phyloP scores from a whole-genome alignment of 2,113 vertebrate genomes.

The Melanerpes formicivorus region DNA sequence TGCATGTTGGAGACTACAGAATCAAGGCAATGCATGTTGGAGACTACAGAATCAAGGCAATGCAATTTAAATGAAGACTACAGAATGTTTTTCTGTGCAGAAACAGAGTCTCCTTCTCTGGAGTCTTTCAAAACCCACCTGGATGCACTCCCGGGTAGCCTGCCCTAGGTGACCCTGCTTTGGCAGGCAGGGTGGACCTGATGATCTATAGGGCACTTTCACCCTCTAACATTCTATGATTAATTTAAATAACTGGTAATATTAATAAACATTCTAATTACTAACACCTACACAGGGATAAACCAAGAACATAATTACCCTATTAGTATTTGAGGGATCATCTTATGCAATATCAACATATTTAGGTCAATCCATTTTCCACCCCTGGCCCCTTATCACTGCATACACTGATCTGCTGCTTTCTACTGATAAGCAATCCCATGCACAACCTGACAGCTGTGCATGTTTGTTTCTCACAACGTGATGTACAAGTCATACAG shows the following conservation, averaged over 20 bases:
- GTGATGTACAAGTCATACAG: background rate
- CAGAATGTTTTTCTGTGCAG: background rate
- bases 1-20: background rate
- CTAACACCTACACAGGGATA: background rate
- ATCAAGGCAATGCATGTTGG: background rate
- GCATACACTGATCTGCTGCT: background rate
- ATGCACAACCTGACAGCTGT: background rate
- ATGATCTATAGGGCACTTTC: too few relatives aligned
- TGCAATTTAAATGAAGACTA: background rate
- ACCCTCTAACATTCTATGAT: background rate
- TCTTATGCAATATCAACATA: background rate
- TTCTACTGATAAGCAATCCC: slow-evolving; percentile 28
- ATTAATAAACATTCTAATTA: background rate
- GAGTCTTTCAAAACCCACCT: too few relatives aligned
- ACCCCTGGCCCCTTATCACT: background rate
- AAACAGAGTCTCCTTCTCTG: background rate
- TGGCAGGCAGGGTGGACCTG: too few relatives aligned
- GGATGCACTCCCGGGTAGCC: too few relatives aligned
- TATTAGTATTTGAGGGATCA: background rate
- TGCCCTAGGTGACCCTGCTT: too few relatives aligned
- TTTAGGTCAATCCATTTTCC: background rate
- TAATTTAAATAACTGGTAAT: background rate
- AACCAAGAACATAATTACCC: background rate
- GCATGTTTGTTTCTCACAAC: background rate
- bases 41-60: background rate